phyloP scores from a whole-genome alignment of 2,797 vertebrate genomes.

The Neomorphus geoffroyi region DNA sequence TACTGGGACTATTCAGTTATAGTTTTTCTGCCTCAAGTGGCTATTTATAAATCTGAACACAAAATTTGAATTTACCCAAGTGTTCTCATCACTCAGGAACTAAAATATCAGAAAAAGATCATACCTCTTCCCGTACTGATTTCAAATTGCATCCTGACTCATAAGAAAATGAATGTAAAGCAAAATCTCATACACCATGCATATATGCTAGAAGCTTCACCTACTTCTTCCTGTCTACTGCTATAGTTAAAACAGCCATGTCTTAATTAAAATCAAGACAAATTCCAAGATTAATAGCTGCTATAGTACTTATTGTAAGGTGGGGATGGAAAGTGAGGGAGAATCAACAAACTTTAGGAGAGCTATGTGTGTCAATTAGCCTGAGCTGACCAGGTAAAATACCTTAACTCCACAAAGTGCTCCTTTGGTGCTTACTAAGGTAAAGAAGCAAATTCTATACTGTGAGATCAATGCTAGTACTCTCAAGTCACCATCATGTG shows the following conservation, averaged over 20 bases:
- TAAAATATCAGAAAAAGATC: neutral
- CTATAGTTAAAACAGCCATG: neutral
- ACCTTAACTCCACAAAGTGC: neutral
- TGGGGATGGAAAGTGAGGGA: neutral
- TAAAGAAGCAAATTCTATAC: neutral
- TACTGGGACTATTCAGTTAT: neutral
- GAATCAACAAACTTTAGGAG: neutral
- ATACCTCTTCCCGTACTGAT: neutral
- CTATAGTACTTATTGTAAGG: neutral
- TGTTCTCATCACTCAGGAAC: neutral
- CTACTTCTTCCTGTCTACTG: neutral
- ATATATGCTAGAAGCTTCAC: neutral
- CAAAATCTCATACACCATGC: neutral
- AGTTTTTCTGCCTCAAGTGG: neutral
- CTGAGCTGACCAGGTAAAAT: neutral
- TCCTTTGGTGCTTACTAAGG: neutral
- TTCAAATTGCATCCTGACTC: neutral
- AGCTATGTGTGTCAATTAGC: neutral
- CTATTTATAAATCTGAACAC: neutral
- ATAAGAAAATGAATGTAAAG: neutral
- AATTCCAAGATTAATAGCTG: neutral
- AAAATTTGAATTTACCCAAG: neutral
- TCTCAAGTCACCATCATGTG: neutral
- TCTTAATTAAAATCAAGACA: neutral
- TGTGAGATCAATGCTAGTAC: neutral